Evolutionary conservation across 2,797 vertebrate species (phyloP).

Genomic region (Argentina silus): DNA sequence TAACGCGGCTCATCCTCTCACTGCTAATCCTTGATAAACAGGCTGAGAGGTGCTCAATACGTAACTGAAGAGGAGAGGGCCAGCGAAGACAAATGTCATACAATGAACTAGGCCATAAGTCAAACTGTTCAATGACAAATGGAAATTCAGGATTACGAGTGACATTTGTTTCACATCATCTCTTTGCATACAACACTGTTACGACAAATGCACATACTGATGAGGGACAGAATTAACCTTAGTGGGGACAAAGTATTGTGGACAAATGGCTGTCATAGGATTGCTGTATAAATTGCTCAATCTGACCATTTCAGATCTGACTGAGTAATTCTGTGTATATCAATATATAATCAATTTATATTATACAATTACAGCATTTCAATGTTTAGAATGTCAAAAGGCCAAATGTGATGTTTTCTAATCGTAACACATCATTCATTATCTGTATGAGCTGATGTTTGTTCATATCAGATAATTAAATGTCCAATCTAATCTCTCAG

Average conservation of each 20-base stretch:
- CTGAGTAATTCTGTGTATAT: too few species aligned
- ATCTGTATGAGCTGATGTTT: too few species aligned
- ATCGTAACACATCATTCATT: too few species aligned
- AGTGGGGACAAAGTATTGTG: not conserved
- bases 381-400: too few species aligned
- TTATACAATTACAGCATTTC: too few species aligned
- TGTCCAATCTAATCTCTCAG: too few species aligned
- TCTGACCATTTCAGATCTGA: slow-evolving; percentile 11
- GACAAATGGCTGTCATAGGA: not conserved
- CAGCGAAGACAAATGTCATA: slow-evolving; percentile 54
- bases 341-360: too few species aligned
- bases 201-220: not conserved
- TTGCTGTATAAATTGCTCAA: slow-evolving; percentile 20
- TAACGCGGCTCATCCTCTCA: slow-evolving; percentile 79
- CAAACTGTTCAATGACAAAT: slow-evolving; percentile 57
- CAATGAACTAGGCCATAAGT: slow-evolving; percentile 58
- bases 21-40: slow-evolving; percentile 93
- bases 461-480: too few species aligned
- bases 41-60: slow-evolving; percentile 79
- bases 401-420: too few species aligned
- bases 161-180: slow-evolving; percentile 49
- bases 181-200: slow-evolving; percentile 4
- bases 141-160: slow-evolving; percentile 56
- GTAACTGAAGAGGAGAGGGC: slow-evolving; percentile 69
- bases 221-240: not conserved